A percentile compares a stretch with the other conserved stretches of the same genome.
Conservation (phyloP, 1,140 invertebrate genomes). For the Drosophila subobscura region DNA sequence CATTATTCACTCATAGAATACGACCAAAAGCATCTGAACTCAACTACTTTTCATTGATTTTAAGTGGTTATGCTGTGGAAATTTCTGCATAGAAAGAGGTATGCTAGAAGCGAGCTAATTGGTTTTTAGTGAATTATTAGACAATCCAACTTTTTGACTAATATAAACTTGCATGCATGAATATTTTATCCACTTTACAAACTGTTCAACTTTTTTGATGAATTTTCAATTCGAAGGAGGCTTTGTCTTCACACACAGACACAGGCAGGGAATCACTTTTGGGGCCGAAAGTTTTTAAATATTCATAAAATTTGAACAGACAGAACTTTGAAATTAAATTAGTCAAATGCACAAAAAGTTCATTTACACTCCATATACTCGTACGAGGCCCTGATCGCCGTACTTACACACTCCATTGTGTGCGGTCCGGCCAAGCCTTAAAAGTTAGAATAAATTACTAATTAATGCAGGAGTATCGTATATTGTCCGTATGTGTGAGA, state of each 20-base stretch:
- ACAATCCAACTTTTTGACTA: conserved; percentile 70
- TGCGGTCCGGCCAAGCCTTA: conserved; percentile 12
- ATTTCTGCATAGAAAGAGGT: conserved; percentile 16
- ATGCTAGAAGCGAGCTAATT: conserved; percentile 54
- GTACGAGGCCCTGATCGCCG: conserved; percentile 10
- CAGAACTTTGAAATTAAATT: conserved; percentile 78
- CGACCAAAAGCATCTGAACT: not conserved
- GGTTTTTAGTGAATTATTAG: conserved; percentile 69
- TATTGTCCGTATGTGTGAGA: conserved; percentile 14
- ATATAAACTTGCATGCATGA: conserved; percentile 76
- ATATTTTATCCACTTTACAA: conserved; percentile 76
- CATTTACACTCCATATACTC: conserved; percentile 39
- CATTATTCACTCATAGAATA: not conserved
- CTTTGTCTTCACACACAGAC: conserved; percentile 58
- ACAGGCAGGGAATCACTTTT: conserved; percentile 58
- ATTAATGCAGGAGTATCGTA: conserved; percentile 61
- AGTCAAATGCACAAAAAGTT: conserved; percentile 78
- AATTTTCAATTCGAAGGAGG: conserved; percentile 76
- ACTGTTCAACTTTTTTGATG: conserved; percentile 77
- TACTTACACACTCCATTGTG: conserved; percentile 32
- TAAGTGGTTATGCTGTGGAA: conserved; percentile 25
- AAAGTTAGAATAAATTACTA: conserved; percentile 71
- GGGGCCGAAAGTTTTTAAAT: conserved; percentile 67
- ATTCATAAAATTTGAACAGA: conserved; percentile 74
- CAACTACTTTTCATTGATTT: not conserved